Evolutionary conservation across 2,797 vertebrate genomes (phyloP).

Genomic region (Limnodromus scolopaceus): DNA sequence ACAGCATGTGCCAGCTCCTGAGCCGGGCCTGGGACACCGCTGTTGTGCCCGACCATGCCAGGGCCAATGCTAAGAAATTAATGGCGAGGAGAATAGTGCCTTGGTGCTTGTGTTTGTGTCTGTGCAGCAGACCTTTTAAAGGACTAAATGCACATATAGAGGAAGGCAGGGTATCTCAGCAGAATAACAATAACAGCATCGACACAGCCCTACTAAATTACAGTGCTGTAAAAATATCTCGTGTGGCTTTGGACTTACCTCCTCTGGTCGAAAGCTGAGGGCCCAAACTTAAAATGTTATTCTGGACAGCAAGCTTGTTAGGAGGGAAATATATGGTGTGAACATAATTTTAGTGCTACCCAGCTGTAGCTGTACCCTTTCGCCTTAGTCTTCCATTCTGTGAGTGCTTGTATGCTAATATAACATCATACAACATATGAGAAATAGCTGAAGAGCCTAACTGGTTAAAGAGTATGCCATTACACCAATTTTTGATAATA

Average conservation of each 20-base stretch:
- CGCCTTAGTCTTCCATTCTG: background rate
- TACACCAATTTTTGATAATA: rapidly evolving
- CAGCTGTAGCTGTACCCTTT: background rate
- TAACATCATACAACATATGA: background rate
- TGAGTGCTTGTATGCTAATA: background rate
- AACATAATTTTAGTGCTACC: background rate
- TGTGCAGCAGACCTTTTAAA: background rate
- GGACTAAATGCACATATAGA: background rate
- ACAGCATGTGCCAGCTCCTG: background rate
- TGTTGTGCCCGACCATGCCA: background rate
- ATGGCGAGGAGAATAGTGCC: background rate
- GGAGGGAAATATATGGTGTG: background rate
- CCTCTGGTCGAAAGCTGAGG: background rate
- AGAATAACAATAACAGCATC: background rate
- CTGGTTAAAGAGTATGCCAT: background rate
- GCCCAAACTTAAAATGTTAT: background rate
- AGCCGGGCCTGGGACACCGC: background rate
- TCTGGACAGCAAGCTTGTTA: background rate
- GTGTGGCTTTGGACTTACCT: background rate
- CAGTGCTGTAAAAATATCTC: background rate
- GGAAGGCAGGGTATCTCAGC: background rate
- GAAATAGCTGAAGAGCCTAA: background rate
- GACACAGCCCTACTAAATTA: background rate
- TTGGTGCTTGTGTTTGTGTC: background rate
- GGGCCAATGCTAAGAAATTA: background rate